Base-by-base conservation (phyloP, 2,113 vertebrate genomes). In the Helogale parvula region DNA sequence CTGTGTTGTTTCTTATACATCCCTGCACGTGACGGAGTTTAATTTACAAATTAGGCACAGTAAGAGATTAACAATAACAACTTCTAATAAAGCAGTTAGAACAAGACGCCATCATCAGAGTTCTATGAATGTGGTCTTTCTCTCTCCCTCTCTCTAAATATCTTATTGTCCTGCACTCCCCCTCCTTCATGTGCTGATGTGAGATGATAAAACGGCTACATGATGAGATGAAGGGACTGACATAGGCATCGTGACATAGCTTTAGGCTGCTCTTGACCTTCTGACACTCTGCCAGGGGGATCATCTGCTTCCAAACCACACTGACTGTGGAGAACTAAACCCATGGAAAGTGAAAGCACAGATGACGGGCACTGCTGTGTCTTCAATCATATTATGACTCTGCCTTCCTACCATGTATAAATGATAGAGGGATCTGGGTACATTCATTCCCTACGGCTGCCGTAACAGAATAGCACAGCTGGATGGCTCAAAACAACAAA, bases 1-100 rank as follows among this genome's bases (percentile, higher is more conserved):
- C 47, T 9, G 0, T 16, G 29, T 29, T 33, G 17, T 12, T 10
- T 0, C 10, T 3, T 19, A 5, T 31, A 5, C 16, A 0, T 17
- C 1, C 76, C 9, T 4, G 17, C 16, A 0, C 4, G 4, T 21
- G 76, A 33, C 31, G 9, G 11, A 6, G 45, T 33, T 33, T 33
- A 31, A 12, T 33, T 33, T 19, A 33, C 17, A 52, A 31, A 52
- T 33, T 31, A 33, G 76, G 47, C 76, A 5, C 27, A 33, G 76
- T 19, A 33, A 21, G 76, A 33, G 45, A 31, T 79, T 52, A 3
- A 50, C 76, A 19, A 19, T 29, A 33, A 2, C 3, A 45, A 27
- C 41, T 45, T 16, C 47, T 21, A 11, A 19, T 17, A 11, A 33
- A 47, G 47, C 7, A 31, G 35, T 15, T 8, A 2, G 17, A 50